Percentiles rank a stretch among this genome's conserved stretches.
Evolutionary conservation across 2,113 vertebrate species (phyloP).

Genomic region (Condylura cristata): DNA sequence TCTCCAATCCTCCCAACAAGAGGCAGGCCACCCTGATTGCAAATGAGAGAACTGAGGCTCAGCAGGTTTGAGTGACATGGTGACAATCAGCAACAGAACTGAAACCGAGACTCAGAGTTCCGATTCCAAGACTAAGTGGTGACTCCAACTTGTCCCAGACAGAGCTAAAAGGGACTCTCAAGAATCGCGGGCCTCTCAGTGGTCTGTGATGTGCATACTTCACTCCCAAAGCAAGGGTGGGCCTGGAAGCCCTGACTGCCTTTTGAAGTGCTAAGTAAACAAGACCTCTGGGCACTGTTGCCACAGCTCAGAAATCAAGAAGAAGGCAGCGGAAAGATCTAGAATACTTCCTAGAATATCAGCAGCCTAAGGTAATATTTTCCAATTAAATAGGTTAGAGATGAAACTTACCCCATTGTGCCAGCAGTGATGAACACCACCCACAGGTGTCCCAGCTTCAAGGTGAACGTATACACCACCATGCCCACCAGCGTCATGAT

Average conservation of each 20-base stretch:
- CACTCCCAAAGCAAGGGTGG: neutral
- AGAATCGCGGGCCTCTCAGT: neutral
- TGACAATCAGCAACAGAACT: neutral
- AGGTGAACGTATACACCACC: conserved; percentile 92
- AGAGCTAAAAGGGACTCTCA: neutral
- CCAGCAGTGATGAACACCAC: conserved; percentile 95
- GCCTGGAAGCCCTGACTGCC: neutral
- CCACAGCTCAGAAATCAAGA: neutral
- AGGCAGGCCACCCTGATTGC: neutral
- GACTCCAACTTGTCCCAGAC: neutral
- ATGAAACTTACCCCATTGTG: conserved; percentile 90
- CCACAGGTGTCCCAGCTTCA: conserved; percentile 92
- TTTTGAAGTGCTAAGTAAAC: neutral
- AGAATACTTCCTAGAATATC: neutral
- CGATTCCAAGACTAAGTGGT: neutral
- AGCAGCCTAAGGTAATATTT: neutral
- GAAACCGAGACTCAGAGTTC: neutral
- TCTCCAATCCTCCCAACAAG: neutral
- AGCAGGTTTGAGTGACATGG: neutral
- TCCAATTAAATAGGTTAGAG: neutral
- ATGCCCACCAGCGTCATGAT: conserved; percentile 92
- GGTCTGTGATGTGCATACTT: neutral
- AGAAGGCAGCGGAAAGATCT: neutral
- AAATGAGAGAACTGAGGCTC: neutral
- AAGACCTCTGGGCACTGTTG: neutral